These are phyloP conservation scores for Andrena flavipes DNA, from an alignment of 2,888 invertebrate species.

Conservation along the genomic window DNA sequence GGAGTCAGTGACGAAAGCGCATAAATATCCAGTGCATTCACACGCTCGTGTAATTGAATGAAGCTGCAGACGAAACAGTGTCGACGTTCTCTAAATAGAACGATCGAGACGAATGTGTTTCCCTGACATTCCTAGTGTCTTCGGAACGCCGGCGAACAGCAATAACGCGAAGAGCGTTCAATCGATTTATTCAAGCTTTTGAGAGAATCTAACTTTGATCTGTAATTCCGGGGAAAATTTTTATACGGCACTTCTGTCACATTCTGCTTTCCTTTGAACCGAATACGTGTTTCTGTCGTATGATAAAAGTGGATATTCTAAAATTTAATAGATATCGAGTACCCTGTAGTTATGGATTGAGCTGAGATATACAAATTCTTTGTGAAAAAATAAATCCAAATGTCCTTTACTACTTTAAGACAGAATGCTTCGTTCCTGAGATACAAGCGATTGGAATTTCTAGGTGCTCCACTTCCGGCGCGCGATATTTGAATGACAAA, in stretches of 20 bases:
- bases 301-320: too few species aligned
- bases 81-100: slow-evolving; percentile 52
- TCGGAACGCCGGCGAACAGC: neutral
- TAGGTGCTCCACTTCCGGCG: neutral
- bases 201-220: neutral
- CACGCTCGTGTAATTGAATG: slow-evolving; percentile 54
- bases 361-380: neutral
- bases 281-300: too few species aligned
- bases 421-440: neutral
- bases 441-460: neutral
- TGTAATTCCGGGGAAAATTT: neutral
- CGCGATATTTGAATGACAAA: neutral
- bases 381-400: neutral
- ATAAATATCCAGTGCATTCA: slow-evolving; percentile 54
- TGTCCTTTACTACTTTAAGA: neutral
- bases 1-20: slow-evolving; percentile 40
- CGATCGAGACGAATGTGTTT: slow-evolving; percentile 20
- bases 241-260: neutral
- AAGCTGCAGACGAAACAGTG: slow-evolving; percentile 32
- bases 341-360: too few species aligned
- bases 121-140: neutral
- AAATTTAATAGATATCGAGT: too few species aligned
- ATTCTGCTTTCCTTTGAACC: neutral
- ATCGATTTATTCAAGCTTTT: neutral
- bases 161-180: neutral